Percentiles rank a stretch among this genome's conserved stretches.
Evolutionary conservation across 2,888 invertebrate genomes (phyloP).

Genomic region (Plagiodera versicolora): DNA sequence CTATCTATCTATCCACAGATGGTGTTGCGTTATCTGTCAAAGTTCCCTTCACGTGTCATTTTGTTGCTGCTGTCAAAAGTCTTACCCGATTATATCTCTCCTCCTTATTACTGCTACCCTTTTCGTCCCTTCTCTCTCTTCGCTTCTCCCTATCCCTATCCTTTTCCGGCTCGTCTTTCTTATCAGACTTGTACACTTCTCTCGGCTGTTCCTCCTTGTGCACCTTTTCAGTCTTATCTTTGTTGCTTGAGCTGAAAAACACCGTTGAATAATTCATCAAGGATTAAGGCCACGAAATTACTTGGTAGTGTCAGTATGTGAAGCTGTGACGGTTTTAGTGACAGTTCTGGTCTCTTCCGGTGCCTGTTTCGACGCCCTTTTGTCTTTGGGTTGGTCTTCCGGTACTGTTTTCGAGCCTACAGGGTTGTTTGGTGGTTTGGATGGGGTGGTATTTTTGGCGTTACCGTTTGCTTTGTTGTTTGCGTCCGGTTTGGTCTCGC

Average conservation of each 20-base stretch:
- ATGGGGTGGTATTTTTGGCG: constrained; percentile 46
- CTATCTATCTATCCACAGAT: too few species aligned
- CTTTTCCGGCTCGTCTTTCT: constrained; percentile 63
- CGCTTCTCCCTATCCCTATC: constrained; percentile 64
- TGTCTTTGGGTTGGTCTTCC: constrained; percentile 41
- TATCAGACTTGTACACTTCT: constrained; percentile 60
- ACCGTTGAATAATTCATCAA: constrained; percentile 10
- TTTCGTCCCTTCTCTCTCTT: constrained; percentile 60
- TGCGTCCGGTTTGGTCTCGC: constrained; percentile 39
- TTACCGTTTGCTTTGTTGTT: constrained; percentile 56
- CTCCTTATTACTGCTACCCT: constrained; percentile 39
- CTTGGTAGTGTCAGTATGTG: constrained; percentile 39
- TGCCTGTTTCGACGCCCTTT: constrained; percentile 38
- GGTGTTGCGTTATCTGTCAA: too few species aligned
- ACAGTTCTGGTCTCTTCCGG: constrained; percentile 40
- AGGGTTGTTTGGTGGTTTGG: background rate
- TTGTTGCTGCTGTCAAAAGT: constrained; percentile 7
- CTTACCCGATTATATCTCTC: constrained; percentile 47
- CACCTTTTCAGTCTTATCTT: constrained; percentile 52
- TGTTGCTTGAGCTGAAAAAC: constrained; percentile 23
- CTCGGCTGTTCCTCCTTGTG: constrained; percentile 51
- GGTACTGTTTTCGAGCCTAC: constrained; percentile 10
- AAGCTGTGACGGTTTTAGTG: constrained; percentile 36
- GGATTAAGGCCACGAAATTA: constrained; percentile 30
- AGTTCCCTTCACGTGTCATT: too few species aligned